Evolutionary conservation across 2,888 invertebrate genomes (phyloP).

Genomic region (Phytoseiulus persimilis): DNA sequence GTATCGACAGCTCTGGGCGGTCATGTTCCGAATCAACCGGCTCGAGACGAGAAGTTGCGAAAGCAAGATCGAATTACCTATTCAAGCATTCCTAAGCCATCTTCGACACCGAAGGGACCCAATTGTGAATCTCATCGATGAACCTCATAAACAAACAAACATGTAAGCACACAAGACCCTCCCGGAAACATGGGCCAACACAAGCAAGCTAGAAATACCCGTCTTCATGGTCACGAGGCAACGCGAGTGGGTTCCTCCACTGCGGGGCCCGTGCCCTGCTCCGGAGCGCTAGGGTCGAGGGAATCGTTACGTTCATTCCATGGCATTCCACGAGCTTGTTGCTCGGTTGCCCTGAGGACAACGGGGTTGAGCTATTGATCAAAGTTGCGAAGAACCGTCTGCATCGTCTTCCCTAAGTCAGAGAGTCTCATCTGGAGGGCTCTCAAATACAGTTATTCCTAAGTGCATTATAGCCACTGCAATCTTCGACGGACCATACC

Average conservation of each 20-base stretch:
- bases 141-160: neutral
- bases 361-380: neutral
- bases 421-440: neutral
- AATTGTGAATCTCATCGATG: slow-evolving; percentile 5
- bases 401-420: neutral
- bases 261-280: too few species aligned
- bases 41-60: neutral
- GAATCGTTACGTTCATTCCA: neutral
- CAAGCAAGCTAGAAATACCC: neutral
- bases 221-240: neutral
- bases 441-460: neutral
- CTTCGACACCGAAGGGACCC: neutral
- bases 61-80: neutral
- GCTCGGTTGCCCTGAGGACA: neutral
- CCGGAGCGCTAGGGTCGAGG: too few species aligned
- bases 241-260: neutral
- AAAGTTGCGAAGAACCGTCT: neutral
- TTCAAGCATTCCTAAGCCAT: neutral
- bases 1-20: neutral
- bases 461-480: slow-evolving; percentile 30
- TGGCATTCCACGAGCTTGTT: neutral
- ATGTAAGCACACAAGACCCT: neutral
- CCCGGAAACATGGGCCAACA: neutral
- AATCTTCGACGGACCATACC: neutral
- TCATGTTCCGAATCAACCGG: neutral